Conservation (phyloP, 1,140 invertebrate genomes). For the Saccostrea glomerata region DNA sequence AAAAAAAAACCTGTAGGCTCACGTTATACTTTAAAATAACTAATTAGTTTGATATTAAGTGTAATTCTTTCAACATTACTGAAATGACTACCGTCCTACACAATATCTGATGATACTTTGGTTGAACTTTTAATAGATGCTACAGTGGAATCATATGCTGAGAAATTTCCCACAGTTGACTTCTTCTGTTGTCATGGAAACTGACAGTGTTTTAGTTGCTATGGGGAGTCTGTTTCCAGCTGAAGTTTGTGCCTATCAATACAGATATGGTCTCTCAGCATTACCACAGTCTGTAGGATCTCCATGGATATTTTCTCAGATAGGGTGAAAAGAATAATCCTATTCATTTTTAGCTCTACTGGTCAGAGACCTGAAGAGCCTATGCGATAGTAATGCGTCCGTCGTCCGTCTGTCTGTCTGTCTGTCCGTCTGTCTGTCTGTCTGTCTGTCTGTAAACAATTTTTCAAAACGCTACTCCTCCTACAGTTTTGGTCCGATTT, state of each 20-base stretch:
- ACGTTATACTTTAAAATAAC: too few species aligned
- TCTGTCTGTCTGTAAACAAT: too few species aligned
- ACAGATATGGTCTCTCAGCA: slow-evolving; percentile 18
- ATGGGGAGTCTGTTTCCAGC: slow-evolving; percentile 57
- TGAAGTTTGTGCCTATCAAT: slow-evolving; percentile 56
- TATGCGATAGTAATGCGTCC: too few species aligned
- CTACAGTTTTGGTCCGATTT: too few species aligned
- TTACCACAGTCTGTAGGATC: slow-evolving; percentile 45
- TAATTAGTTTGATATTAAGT: too few species aligned
- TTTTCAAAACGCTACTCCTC: too few species aligned
- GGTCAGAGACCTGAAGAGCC: too few species aligned
- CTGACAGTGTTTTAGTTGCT: slow-evolving; percentile 56
- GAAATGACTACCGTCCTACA: too few species aligned
- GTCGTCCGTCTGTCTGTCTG: too few species aligned
- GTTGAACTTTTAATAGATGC: slow-evolving; percentile 52
- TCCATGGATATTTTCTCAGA: slow-evolving; percentile 56
- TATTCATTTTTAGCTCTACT: neutral
- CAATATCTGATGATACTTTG: neutral
- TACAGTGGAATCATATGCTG: slow-evolving; percentile 63
- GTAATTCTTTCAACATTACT: too few species aligned
- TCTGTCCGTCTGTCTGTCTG: too few species aligned
- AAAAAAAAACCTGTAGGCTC: too few species aligned
- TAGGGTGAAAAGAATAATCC: slow-evolving; percentile 52
- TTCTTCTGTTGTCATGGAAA: neutral
- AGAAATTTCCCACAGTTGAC: slow-evolving; percentile 57